These are phyloP conservation scores for Dicranocentrus wangi DNA, from an alignment of 2,888 invertebrate species.

Conservation along the genomic window DNA sequence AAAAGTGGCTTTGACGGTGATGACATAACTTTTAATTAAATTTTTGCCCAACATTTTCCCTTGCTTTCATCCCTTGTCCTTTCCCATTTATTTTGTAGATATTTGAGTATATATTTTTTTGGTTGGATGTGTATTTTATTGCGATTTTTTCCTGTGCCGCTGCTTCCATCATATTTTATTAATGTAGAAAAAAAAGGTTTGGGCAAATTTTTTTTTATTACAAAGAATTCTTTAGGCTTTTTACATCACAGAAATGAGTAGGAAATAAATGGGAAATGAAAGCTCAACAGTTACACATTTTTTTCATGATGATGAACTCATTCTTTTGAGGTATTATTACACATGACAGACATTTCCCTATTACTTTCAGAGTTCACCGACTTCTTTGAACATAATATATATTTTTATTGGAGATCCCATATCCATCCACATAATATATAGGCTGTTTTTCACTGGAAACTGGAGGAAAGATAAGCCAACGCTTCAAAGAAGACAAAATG, in stretches of 20 bases:
- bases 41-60: constrained; percentile 1
- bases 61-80: not conserved
- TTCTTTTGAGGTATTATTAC: not conserved
- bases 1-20: constrained; percentile 3
- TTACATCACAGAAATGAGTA: too few relatives aligned
- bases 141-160: not conserved
- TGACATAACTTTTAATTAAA: constrained; percentile 8
- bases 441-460: too few relatives aligned
- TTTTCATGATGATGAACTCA: constrained; percentile 11
- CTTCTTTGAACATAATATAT: too few relatives aligned
- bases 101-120: too few relatives aligned
- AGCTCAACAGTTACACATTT: constrained; percentile 4
- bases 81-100: not conserved
- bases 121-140: not conserved
- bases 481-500: constrained; percentile 1
- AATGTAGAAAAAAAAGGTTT: too few relatives aligned
- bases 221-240: too few relatives aligned
- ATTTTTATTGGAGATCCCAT: too few relatives aligned
- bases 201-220: too few relatives aligned
- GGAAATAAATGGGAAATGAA: not conserved
- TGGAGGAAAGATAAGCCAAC: too few relatives aligned
- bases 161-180: constrained; percentile 1
- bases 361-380: not conserved
- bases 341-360: not conserved
- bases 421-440: too few relatives aligned